Percentiles rank a stretch among this genome's conserved stretches.
Evolutionary conservation across 2,888 invertebrate species (phyloP).

Genomic region (Philaethria dido): DNA sequence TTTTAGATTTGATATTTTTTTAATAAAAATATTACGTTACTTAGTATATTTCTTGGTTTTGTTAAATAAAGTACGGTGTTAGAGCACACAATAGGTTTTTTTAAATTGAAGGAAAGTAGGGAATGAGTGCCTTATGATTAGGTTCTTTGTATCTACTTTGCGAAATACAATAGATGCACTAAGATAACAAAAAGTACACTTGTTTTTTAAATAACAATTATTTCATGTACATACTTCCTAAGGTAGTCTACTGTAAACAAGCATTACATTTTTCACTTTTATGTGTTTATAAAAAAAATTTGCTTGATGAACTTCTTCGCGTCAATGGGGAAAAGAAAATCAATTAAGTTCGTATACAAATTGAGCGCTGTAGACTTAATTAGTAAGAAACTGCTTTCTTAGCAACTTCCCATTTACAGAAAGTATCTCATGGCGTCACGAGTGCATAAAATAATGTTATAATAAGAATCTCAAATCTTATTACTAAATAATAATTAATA

Average conservation of each 20-base stretch:
- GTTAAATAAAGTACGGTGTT: no score
- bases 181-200: no score
- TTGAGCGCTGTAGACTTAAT: slow-evolving; percentile 21
- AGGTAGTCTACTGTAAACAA: not conserved
- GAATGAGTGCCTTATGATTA: no score
- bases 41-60: no score
- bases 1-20: no score
- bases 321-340: slow-evolving; percentile 12
- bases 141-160: no score
- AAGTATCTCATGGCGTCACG: slow-evolving; percentile 13
- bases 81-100: no score
- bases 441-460: slow-evolving; percentile 27
- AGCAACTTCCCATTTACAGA: slow-evolving; percentile 29
- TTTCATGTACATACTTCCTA: not conserved
- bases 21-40: no score
- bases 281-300: not conserved
- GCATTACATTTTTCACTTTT: not conserved
- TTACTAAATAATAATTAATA: not conserved
- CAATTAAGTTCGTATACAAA: slow-evolving; percentile 28
- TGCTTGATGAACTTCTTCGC: not conserved
- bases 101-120: no score
- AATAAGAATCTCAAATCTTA: not conserved
- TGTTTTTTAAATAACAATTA: not conserved
- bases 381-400: slow-evolving; percentile 27
- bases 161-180: no score